phyloP scores from a whole-genome alignment of 2,888 invertebrate species.

The Diploptera punctata region DNA sequence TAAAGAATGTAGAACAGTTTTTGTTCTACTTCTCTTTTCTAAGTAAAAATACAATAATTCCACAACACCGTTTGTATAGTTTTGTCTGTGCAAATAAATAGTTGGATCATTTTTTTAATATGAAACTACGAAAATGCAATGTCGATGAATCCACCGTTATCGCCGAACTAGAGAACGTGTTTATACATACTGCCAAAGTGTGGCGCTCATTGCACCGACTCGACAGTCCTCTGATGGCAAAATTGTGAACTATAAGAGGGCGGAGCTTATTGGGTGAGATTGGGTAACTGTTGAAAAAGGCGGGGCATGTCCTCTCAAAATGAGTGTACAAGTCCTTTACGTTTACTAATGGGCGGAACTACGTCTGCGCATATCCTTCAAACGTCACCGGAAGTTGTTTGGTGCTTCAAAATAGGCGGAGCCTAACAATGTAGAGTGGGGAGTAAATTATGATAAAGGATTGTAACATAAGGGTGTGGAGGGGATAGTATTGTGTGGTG shows the following conservation, averaged over 20 bases:
- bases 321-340: constrained; percentile 13
- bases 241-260: background rate
- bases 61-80: too few species aligned
- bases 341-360: constrained; percentile 16
- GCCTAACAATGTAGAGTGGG: constrained; percentile 16
- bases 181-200: background rate
- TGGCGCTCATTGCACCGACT: background rate
- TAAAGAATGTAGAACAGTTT: too few species aligned
- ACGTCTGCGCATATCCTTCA: constrained; percentile 24
- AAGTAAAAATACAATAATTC: too few species aligned
- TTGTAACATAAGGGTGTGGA: background rate
- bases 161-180: background rate
- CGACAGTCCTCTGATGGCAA: background rate
- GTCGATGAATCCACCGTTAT: too few species aligned
- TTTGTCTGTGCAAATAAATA: too few species aligned
- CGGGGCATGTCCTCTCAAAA: background rate
- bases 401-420: constrained; percentile 17
- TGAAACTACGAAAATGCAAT: too few species aligned
- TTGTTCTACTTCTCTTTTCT: too few species aligned
- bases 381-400: constrained; percentile 37
- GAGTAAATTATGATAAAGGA: constrained; percentile 21
- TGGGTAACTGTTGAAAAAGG: constrained; percentile 5
- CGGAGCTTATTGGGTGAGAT: background rate
- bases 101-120: too few species aligned
- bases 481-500: background rate